Conservation (phyloP, 2,888 invertebrate genomes). For the Spisula subtruncata region DNA sequence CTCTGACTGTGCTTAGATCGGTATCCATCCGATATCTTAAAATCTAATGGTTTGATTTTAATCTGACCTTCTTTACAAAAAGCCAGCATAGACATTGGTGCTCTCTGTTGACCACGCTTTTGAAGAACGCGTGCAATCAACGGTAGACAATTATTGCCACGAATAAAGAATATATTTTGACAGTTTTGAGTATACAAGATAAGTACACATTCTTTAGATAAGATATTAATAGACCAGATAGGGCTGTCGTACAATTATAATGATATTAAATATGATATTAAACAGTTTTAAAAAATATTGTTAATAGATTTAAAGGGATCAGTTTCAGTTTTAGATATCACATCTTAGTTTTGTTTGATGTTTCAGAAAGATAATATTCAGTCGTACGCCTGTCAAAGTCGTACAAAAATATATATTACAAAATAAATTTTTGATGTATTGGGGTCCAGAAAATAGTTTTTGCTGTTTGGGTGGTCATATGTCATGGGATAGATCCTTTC, state of each 20-base stretch:
- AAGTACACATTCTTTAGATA: conserved; percentile 40
- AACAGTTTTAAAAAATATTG: conserved; percentile 47
- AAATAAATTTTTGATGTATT: conserved; percentile 42
- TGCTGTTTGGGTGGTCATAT: conserved; percentile 54
- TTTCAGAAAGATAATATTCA: conserved; percentile 37
- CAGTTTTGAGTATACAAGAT: conserved; percentile 46
- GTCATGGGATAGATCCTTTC: conserved; percentile 5
- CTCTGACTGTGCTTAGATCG: not conserved
- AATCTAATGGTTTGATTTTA: conserved; percentile 4
- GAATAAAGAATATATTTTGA: conserved; percentile 60
- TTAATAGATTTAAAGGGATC: conserved; percentile 44
- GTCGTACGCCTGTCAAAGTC: conserved; percentile 53
- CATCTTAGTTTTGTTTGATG: conserved; percentile 24
- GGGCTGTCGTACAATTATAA: conserved; percentile 44
- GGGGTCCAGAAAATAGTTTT: not conserved
- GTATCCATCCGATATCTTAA: not conserved
- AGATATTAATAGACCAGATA: conserved; percentile 54
- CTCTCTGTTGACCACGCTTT: conserved; percentile 49
- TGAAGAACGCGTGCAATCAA: conserved; percentile 43
- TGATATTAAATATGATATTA: conserved; percentile 65
- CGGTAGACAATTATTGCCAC: conserved; percentile 42
- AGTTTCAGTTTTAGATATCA: conserved; percentile 53
- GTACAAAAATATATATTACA: conserved; percentile 40
- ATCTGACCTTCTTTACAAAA: not conserved
- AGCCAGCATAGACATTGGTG: not conserved